phyloP scores from a whole-genome alignment of 2,888 invertebrate species.

The Andrena bucephala region DNA sequence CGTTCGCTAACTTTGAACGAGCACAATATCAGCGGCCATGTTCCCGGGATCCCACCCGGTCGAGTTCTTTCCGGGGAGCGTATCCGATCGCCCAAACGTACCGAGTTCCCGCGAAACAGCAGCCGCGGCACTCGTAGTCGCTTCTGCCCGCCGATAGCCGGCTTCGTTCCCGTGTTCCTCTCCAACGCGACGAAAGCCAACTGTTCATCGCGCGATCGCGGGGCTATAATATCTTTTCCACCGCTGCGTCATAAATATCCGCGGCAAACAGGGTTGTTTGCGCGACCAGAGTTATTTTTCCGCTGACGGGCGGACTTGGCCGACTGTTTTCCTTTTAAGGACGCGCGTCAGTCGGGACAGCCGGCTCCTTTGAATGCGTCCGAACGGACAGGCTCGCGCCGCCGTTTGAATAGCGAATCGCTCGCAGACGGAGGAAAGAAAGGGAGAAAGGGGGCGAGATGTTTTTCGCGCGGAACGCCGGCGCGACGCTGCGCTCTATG shows the following conservation, averaged over 20 bases:
- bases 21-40: slow-evolving; percentile 32
- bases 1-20: slow-evolving; percentile 24
- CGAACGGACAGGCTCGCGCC: neutral
- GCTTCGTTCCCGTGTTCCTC: neutral
- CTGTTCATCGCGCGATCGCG: neutral
- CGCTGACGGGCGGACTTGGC: neutral
- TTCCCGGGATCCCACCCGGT: neutral
- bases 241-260: neutral
- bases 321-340: neutral
- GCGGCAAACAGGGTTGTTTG: neutral
- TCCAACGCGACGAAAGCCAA: neutral
- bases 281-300: neutral
- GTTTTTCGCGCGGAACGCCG: slow-evolving; percentile 21
- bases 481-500: slow-evolving; percentile 9
- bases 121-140: too few species aligned
- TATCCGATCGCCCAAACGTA: neutral
- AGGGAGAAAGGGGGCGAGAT: neutral
- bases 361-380: neutral
- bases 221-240: slow-evolving; percentile 7
- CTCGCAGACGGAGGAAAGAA: neutral
- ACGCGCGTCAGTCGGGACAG: slow-evolving; percentile 15
- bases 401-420: slow-evolving; percentile 8
- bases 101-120: neutral
- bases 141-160: neutral
- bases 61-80: neutral